Base-by-base conservation (phyloP, 2,797 vertebrate species). In the Nyctibius grandis region DNA sequence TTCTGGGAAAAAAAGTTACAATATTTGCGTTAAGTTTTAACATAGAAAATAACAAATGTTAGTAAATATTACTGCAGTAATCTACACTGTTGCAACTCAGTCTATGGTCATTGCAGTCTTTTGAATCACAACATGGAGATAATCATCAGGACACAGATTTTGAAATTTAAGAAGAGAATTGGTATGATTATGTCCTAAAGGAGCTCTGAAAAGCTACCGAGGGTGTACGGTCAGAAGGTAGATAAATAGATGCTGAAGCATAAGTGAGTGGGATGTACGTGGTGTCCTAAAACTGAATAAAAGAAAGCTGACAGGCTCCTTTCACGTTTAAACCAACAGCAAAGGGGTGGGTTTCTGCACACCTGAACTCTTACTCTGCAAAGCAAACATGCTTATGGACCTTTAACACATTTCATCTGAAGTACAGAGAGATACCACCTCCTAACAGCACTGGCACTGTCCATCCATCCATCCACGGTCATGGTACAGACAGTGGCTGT, bases 211-310 rank as follows among this genome's bases (percentile, higher is more conserved):
- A 50, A 44, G 23, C 65, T 26, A 1, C 23, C 12, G 22, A 5
- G 20, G 15, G 40, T 44, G 16, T 13, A 4, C 42, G 38, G 31
- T 47, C 19, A 11, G 19, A 15, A 47, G 42, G 47, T 9, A 34
- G 34, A 60, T 2, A 44, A 59, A 48, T 1, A 23, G 60, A 53
- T 29, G 8, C 23, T 22, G 29, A 34, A 42, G 33, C 8, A 3
- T 1, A 8, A 54, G 45, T 12, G 33, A 56, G 22, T 2, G 45
- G 19, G 16, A 34, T 18, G 48, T 14, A 9, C 0, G 0, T 2
- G 29, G 9, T 11, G 29, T 26, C 67, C 63, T 54, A 20, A 38
- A 78, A 22, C 4, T 19, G 51, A 34, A 6, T 4, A 11, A 56
- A 57, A 61, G 42, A 5, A 59, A 44, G 7, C n/a, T 33, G 67